Percentiles rank a stretch among this genome's conserved stretches.
Evolutionary conservation across 2,888 invertebrate species (phyloP).

Genomic region (Ctenicera cuprea): DNA sequence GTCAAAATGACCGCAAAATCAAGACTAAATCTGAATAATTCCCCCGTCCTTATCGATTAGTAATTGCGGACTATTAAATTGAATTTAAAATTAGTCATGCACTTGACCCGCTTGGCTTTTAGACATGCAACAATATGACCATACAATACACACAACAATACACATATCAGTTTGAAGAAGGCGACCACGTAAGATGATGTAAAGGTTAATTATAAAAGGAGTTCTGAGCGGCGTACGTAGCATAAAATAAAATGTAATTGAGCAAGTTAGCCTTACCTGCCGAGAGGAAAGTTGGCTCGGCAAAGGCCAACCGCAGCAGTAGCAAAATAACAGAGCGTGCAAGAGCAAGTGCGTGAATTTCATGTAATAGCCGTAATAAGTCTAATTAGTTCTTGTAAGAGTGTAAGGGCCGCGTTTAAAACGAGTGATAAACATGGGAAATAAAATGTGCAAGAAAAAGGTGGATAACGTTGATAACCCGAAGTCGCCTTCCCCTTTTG

Average conservation of each 20-base stretch:
- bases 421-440: slow-evolving; percentile 64
- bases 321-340: slow-evolving; percentile 48
- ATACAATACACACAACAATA: no score
- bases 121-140: no score
- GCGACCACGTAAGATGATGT: slow-evolving; percentile 8
- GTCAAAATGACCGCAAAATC: neutral
- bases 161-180: slow-evolving; percentile 7
- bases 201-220: slow-evolving; percentile 35
- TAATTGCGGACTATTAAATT: no score
- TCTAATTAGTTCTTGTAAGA: slow-evolving; percentile 28
- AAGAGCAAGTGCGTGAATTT: slow-evolving; percentile 46
- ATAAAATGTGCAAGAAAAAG: slow-evolving; percentile 70
- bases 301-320: slow-evolving; percentile 45
- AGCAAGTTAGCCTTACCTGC: slow-evolving; percentile 52
- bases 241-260: slow-evolving; percentile 46
- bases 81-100: neutral
- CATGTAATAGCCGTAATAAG: slow-evolving; percentile 29
- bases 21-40: neutral
- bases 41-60: neutral
- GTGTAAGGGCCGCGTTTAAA: neutral
- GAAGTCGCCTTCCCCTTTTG: slow-evolving; percentile 65
- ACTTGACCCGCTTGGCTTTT: slow-evolving; percentile 6
- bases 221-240: slow-evolving; percentile 38
- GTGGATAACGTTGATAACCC: slow-evolving; percentile 61
- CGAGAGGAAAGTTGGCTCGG: slow-evolving; percentile 45